Evolutionary conservation across 1,140 invertebrate genomes (phyloP).

Genomic region (Panagrolaimus sp.): DNA sequence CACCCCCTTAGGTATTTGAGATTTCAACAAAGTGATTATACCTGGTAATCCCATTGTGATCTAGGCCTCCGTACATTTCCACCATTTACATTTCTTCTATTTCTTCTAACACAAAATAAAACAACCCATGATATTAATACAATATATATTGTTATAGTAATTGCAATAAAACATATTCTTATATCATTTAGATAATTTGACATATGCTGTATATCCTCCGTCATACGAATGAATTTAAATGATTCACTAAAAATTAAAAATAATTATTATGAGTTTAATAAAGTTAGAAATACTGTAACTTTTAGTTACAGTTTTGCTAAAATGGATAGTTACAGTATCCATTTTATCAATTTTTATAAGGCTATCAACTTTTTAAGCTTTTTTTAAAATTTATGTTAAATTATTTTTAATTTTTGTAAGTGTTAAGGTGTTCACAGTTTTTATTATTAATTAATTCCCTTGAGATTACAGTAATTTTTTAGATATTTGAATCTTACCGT

Average conservation of each 20-base stretch:
- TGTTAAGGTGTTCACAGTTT: not conserved
- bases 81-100: slow-evolving; percentile 9
- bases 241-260: slow-evolving; percentile 45
- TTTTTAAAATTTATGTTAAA: not conserved
- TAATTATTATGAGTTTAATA: not conserved
- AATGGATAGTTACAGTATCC: too few relatives aligned
- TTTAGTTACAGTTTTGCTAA: too few relatives aligned
- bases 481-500: not conserved
- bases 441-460: not conserved
- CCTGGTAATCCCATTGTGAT: slow-evolving; percentile 16
- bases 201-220: slow-evolving; percentile 51
- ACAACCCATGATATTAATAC: slow-evolving; percentile 1
- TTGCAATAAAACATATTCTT: slow-evolving; percentile 42
- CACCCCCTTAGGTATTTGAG: too few relatives aligned
- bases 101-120: slow-evolving; percentile 16
- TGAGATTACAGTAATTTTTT: too few relatives aligned
- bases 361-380: not conserved
- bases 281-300: too few relatives aligned
- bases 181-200: slow-evolving; percentile 49
- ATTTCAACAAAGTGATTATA: not conserved
- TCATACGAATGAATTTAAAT: slow-evolving; percentile 55
- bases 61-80: slow-evolving; percentile 1
- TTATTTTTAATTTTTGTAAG: not conserved
- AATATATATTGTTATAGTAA: slow-evolving; percentile 15
- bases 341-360: too few relatives aligned